Percentiles rank a stretch among this genome's conserved stretches.
Conservation (phyloP, 92 coral and sea anemone species). For the Siderastrea radians region DNA sequence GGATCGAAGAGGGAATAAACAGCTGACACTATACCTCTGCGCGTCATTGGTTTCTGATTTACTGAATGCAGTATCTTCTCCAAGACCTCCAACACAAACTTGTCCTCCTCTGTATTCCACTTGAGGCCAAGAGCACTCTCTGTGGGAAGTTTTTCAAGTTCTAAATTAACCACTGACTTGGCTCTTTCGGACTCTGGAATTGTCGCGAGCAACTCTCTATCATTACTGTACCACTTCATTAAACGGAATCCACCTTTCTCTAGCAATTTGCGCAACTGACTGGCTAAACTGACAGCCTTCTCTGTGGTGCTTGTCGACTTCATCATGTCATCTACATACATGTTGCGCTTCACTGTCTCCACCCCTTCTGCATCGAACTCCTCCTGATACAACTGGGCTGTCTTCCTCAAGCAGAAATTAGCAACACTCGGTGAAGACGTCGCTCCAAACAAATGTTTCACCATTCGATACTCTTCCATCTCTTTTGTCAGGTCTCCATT, state of each 20-base stretch:
- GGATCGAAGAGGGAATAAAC: conserved; percentile 37
- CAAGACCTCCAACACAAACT: conserved; percentile 6
- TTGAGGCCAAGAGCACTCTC: conserved; percentile 3
- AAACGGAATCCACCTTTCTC: conserved; percentile 49
- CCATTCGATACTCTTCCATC: neutral
- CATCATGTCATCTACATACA: conserved; percentile 72
- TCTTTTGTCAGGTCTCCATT: conserved; percentile 54
- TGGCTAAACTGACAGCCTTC: conserved; percentile 28
- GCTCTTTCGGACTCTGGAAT: conserved; percentile 71
- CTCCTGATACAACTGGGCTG: conserved; percentile 19
- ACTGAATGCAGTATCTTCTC: neutral
- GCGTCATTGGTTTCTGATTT: neutral
- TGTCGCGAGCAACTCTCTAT: conserved; percentile 56
- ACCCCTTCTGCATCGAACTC: conserved; percentile 43
- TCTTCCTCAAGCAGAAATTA: conserved; percentile 24
- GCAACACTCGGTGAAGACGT: neutral
- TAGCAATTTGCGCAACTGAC: conserved; percentile 47
- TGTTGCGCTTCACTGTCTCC: conserved; percentile 43
- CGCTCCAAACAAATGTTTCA: conserved; percentile 60
- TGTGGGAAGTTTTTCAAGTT: neutral
- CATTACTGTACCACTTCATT: conserved; percentile 50
- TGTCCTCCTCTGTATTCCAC: conserved; percentile 28
- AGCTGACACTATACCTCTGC: neutral
- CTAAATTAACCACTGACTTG: conserved; percentile 65
- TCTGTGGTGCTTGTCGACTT: conserved; percentile 55